Percentiles rank a stretch among this genome's conserved stretches.
Evolutionary conservation across 2,113 vertebrate species (phyloP).

Genomic region (Symphodus melops): DNA sequence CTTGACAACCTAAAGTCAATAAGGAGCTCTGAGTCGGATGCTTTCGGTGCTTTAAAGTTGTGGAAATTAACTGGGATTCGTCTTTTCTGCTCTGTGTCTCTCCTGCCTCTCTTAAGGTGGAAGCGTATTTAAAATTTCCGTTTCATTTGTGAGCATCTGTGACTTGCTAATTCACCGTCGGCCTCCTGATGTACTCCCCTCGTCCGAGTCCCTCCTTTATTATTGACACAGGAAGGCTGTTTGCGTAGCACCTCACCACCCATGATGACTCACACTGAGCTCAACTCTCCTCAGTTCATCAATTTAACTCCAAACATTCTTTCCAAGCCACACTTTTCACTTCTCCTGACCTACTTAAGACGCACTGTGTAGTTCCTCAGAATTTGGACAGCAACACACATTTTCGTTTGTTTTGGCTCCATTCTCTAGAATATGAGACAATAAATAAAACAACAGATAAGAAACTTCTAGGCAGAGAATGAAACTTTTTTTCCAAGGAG

Average conservation of each 20-base stretch:
- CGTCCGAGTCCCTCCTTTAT: conserved; percentile 51
- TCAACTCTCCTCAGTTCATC: conserved; percentile 65
- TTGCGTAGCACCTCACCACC: conserved; percentile 57
- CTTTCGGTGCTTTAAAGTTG: conserved; percentile 28
- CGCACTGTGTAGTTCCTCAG: not conserved
- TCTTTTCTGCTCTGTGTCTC: not conserved
- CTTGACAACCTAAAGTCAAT: conserved; percentile 48
- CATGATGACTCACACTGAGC: conserved; percentile 65
- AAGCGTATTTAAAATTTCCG: conserved; percentile 7
- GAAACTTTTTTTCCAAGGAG: not conserved
- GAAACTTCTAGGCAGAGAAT: not conserved
- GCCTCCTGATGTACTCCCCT: conserved; percentile 24
- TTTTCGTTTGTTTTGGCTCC: conserved; percentile 26
- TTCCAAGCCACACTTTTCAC: conserved; percentile 43
- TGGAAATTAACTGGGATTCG: conserved; percentile 43
- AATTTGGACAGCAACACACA: conserved; percentile 16
- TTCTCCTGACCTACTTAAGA: conserved; percentile 63
- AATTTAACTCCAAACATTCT: conserved; percentile 42
- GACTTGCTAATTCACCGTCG: conserved; percentile 42
- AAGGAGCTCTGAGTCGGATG: conserved; percentile 22
- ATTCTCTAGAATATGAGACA: not conserved
- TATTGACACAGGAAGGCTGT: conserved; percentile 68
- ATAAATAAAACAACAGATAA: not conserved
- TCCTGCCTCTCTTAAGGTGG: conserved; percentile 22
- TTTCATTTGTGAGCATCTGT: conserved; percentile 47